Percentiles rank a stretch among this genome's conserved stretches.
Evolutionary conservation across 1,140 invertebrate genomes (phyloP).

Genomic region (Zaprionus nigranus): DNA sequence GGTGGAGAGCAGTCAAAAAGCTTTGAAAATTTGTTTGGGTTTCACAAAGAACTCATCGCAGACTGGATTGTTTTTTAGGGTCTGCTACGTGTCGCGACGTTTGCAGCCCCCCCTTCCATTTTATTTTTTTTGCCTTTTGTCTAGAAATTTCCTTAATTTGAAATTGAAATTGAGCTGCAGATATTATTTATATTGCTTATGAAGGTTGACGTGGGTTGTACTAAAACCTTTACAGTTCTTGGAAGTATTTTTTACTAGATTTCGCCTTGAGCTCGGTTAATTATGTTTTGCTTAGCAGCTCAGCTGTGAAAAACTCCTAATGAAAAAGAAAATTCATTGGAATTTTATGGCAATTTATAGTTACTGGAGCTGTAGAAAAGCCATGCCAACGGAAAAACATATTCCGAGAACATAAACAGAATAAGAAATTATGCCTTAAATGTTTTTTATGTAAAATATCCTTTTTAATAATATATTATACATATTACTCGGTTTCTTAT

Average conservation of each 20-base stretch:
- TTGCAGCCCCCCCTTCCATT: background rate
- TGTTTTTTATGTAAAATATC: too few species aligned
- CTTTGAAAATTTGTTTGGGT: slow-evolving; percentile 19
- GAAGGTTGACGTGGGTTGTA: slow-evolving; percentile 9
- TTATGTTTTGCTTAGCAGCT: background rate
- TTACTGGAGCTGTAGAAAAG: too few species aligned
- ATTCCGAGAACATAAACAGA: too few species aligned
- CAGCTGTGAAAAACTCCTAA: background rate
- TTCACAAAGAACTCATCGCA: slow-evolving; percentile 4
- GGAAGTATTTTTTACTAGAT: background rate
- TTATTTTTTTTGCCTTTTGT: background rate
- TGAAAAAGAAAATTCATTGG: background rate
- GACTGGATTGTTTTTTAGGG: slow-evolving; percentile 9
- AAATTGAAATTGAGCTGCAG: slow-evolving; percentile 40
- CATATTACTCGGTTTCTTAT: too few species aligned
- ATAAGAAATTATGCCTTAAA: too few species aligned
- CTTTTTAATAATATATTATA: too few species aligned
- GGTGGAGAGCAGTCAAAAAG: slow-evolving; percentile 8
- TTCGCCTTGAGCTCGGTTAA: background rate
- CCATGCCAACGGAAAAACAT: too few species aligned
- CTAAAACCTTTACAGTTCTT: slow-evolving; percentile 8
- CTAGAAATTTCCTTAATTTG: slow-evolving; percentile 38
- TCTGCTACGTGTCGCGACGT: slow-evolving; percentile 30
- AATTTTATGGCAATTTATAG: background rate
- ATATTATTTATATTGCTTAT: slow-evolving; percentile 41